Base-by-base conservation (phyloP, 2,113 vertebrate genomes). In the Muntiacus reevesi region DNA sequence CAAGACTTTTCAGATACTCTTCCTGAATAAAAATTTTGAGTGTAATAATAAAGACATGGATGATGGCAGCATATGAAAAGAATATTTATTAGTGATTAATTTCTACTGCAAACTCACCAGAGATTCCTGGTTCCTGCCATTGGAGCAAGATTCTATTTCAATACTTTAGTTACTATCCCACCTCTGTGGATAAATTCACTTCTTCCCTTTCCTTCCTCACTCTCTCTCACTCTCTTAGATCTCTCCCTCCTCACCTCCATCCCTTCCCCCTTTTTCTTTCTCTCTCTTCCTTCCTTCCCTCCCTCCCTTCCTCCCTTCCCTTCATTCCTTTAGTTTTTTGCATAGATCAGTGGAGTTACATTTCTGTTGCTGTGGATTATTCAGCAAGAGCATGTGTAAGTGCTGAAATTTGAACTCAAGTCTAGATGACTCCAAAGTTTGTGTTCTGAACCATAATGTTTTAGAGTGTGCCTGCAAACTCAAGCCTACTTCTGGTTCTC, bases 311-410 rank as follows among this genome's bases (percentile, higher is more conserved):
- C 23, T 25, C 23, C 25, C 21, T n/a, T 30, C 19, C 6, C 6
- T 16, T 13, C 14, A 27, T 30, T 28, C 19, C 15, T 28, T 33
- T 43, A 5, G 10, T 74, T 19, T 60, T 52, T 91, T 47, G 7
- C 57, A 71, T 84, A 86, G 52, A 54, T 81, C 57, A 94, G 13
- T 6, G 13, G 43, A 67, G 96, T n/a, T 71, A 21, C 43, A 1
- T 55, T 89, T 96, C 47, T 89, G 15, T 94, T 87, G 47, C 23
- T 17, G 10, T 67, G 78, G n/a, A 79, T 96, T 91, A 89, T 92
- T 89, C 36, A 91, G 60, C 19, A 40, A 54, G 6, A 87, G 33
- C 6, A 40, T 16, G 3, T 50, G 6, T 54, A 83, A 60, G 11
- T 45, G 33, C 33, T 95, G 52, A 94, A 45, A 93, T 87, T 67